A percentile compares a stretch with the other conserved stretches of the same genome.
Conservation (phyloP, 2,113 vertebrate species). For the Phocoena sinus region DNA sequence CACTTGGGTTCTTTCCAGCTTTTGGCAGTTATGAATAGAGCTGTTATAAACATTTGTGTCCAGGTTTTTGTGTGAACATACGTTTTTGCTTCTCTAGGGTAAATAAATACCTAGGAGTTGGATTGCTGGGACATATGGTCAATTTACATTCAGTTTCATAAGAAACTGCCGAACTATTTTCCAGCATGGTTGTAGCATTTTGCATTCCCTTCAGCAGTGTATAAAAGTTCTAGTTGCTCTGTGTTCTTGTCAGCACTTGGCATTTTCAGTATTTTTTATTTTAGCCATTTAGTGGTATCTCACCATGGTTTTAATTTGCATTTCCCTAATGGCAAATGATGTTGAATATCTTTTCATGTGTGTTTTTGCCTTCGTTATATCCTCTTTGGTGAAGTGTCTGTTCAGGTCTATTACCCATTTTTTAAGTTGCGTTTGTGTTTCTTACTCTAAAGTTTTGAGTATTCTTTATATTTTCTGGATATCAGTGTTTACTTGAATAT, state of each 20-base stretch:
- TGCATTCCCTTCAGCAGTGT: not conserved
- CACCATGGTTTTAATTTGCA: not conserved
- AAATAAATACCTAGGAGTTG: not conserved
- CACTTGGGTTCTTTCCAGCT: not conserved
- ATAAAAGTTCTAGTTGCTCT: not conserved
- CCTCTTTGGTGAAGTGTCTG: not conserved
- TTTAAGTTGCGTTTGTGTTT: not conserved
- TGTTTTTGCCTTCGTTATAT: not conserved
- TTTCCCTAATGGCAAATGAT: not conserved
- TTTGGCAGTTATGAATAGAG: not conserved
- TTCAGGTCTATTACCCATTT: not conserved
- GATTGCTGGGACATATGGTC: not conserved
- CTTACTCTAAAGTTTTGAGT: not conserved
- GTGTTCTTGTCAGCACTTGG: not conserved
- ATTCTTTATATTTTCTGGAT: not conserved
- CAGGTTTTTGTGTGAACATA: not conserved
- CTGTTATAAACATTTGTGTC: not conserved
- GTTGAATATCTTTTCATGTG: not conserved
- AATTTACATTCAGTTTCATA: not conserved
- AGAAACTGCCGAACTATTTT: not conserved
- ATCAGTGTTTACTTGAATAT: not conserved
- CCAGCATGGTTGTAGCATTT: not conserved
- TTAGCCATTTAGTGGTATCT: not conserved
- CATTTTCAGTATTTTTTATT: not conserved
- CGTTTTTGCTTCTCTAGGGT: not conserved